Conservation (phyloP, 2,113 vertebrate genomes). For the Narcine bancroftii region DNA sequence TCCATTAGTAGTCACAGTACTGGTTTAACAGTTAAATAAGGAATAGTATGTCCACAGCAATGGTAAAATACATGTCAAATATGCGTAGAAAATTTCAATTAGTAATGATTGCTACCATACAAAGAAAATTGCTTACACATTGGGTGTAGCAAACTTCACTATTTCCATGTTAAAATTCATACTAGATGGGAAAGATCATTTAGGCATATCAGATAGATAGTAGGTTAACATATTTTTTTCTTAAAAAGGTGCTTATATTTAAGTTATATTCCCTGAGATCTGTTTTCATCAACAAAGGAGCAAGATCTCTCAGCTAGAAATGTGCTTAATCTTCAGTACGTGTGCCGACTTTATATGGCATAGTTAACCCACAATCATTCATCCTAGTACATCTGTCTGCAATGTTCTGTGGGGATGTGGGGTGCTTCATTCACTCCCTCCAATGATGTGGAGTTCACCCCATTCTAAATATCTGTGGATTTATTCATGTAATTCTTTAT, state of each 20-base stretch:
- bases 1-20: not conserved
- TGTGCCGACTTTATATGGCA: too few species aligned
- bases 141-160: not conserved
- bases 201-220: not conserved
- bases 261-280: not conserved
- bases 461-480: too few species aligned
- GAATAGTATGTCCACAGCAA: not conserved
- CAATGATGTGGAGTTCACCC: too few species aligned
- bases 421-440: too few species aligned
- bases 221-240: not conserved
- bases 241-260: not conserved
- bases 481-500: too few species aligned
- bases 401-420: too few species aligned
- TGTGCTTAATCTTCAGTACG: too few species aligned
- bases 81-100: not conserved
- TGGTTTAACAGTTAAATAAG: not conserved
- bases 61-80: conserved; percentile 9
- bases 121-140: not conserved
- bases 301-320: not conserved
- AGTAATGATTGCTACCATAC: not conserved
- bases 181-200: not conserved
- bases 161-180: not conserved
- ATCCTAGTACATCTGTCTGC: too few species aligned
- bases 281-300: not conserved
- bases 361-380: too few species aligned